A percentile compares a stretch with the other conserved stretches of the same genome.
These are phyloP conservation scores for Ceraclea dissimilis DNA, from an alignment of 2,888 invertebrate species.

Conservation along the genomic window DNA sequence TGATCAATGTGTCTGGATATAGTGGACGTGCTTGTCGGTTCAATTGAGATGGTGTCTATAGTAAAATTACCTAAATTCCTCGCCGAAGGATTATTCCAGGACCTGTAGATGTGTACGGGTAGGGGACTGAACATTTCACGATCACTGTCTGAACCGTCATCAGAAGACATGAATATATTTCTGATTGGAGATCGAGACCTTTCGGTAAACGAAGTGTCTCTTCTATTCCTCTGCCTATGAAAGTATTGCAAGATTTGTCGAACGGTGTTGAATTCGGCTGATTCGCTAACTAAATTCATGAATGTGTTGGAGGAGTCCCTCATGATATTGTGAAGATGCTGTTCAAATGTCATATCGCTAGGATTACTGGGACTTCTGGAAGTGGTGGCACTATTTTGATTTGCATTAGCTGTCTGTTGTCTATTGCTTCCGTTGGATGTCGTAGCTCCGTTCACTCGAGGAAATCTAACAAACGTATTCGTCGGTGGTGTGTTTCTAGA, in stretches of 20 bases:
- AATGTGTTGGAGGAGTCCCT: conserved; percentile 44
- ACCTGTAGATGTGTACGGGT: conserved; percentile 16
- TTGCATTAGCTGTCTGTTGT: neutral
- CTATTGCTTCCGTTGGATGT: conserved; percentile 1
- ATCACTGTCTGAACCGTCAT: conserved; percentile 21
- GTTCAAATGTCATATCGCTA: conserved; percentile 23
- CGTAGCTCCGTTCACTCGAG: conserved; percentile 4
- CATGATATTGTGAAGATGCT: conserved; percentile 44
- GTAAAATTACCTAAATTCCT: neutral
- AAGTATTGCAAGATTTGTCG: conserved; percentile 8
- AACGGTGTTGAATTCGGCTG: conserved; percentile 31
- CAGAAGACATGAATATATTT: conserved; percentile 10
- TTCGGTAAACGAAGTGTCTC: neutral
- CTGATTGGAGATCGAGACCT: neutral
- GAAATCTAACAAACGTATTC: conserved; percentile 9
- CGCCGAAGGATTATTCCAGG: conserved; percentile 8
- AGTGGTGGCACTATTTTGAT: conserved; percentile 17
- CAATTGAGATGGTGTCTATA: conserved; percentile 4
- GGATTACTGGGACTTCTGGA: conserved; percentile 9
- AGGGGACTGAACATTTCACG: conserved; percentile 21
- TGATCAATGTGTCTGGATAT: conserved; percentile 16
- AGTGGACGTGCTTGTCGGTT: conserved; percentile 10
- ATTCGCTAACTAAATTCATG: conserved; percentile 43
- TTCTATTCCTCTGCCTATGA: conserved; percentile 2
- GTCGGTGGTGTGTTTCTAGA: conserved; percentile 4